Base-by-base conservation (phyloP, 1,140 invertebrate genomes). In the Halotydeus destructor region DNA sequence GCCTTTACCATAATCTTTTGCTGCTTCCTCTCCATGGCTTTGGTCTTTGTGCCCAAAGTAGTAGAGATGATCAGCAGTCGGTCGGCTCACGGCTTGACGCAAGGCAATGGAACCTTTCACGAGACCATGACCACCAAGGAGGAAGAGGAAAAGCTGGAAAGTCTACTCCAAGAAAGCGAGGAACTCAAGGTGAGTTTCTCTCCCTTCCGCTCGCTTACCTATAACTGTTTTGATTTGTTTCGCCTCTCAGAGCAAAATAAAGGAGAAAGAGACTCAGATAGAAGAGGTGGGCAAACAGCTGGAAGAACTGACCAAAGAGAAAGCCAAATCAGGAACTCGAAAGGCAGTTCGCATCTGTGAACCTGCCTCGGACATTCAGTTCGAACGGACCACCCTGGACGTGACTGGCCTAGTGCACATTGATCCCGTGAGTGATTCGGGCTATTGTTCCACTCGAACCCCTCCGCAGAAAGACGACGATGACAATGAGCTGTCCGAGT, bases 1-100 rank as follows among this genome's bases (percentile, higher is more conserved):
- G 76, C 86, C 2, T 64, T 94, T 33, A 82, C 88, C 21, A 86
- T 94, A 46, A 81, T 93, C 38, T 88, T 94, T 61, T 91, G 86
- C 61, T 89, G 83, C 61, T 91, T 93, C 63, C 70, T 96, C 12
- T 89, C 86, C 49, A 91, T 94, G 83, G 82, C 85, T 24, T 71
- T 97, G 38, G 85, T 96, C 52, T 94, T 93, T 64, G 75, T 91
- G 50, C 86, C 84, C 52, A 97, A 91, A 71, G 82, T 88, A 58
- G 38, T 49, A 19, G 47, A 48, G 32, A 21, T 46, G 0, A 25
- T 49, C 1, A 14, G 45, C 23, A 27, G 30, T 50, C 57, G 35
- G 49, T 54, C 30, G 40, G 44, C 35, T 39, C 53, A 25, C 49
- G 46, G 41, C 44, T 55, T 31, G 44, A 53, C 43, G 22, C 40